Conservation (phyloP, 37 sponge, comb jelly and placozoan genomes). For the Cladorhizidae sp. region DNA sequence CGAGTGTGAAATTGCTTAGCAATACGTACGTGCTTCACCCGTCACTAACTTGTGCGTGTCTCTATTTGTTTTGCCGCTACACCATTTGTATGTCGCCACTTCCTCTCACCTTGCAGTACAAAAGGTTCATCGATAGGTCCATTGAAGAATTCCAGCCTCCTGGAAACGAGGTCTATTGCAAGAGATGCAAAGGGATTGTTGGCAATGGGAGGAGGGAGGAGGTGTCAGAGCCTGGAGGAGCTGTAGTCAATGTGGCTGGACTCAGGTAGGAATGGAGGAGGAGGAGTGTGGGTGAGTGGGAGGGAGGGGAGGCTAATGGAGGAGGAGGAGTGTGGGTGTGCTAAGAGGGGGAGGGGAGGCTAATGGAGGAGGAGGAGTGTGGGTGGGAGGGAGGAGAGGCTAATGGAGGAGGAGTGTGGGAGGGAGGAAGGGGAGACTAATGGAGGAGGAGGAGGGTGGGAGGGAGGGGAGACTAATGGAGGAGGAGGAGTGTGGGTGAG, state of each 20-base stretch:
- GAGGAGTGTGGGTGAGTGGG: too few species aligned
- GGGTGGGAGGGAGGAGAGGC: too few species aligned
- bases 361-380: too few species aligned
- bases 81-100: not conserved
- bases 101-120: slow-evolving; percentile 31
- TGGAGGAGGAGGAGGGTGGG: too few species aligned
- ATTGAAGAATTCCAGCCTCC: slow-evolving; percentile 2
- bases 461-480: too few species aligned
- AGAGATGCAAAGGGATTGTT: slow-evolving; percentile 37
- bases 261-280: slow-evolving; percentile 19
- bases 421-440: too few species aligned
- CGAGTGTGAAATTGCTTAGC: too few species aligned
- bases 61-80: not conserved
- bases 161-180: slow-evolving; percentile 40
- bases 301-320: too few species aligned
- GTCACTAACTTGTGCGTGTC: not conserved
- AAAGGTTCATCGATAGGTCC: slow-evolving; percentile 38
- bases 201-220: not conserved
- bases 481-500: too few species aligned
- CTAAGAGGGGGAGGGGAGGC: too few species aligned
- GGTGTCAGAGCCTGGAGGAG: slow-evolving; percentile 1
- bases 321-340: too few species aligned
- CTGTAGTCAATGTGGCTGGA: not conserved
- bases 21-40: not conserved
- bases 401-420: too few species aligned